Evolutionary conservation across 1,140 invertebrate species (phyloP).

Genomic region (Drosophila aff.): DNA sequence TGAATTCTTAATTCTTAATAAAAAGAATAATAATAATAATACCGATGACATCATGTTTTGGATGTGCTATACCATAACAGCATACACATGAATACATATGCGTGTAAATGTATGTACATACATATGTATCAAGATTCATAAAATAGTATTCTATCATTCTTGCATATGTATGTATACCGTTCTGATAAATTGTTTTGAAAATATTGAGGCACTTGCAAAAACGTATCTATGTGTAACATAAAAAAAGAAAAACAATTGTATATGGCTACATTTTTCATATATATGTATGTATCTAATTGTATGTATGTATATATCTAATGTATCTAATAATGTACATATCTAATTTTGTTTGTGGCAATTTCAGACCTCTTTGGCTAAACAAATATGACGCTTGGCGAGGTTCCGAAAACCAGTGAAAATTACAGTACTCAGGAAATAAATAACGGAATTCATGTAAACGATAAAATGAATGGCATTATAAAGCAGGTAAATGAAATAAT

Average conservation of each 20-base stretch:
- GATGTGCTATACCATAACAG: neutral
- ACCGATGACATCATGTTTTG: neutral
- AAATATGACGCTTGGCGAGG: conserved; percentile 66
- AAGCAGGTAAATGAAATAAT: conserved; percentile 38
- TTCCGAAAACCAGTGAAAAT: conserved; percentile 19
- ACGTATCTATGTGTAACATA: neutral
- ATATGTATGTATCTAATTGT: neutral
- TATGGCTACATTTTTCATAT: neutral
- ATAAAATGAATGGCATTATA: conserved; percentile 37
- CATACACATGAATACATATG: neutral
- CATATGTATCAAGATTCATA: no score
- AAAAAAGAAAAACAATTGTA: neutral
- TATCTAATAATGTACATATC: neutral
- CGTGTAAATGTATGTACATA: neutral
- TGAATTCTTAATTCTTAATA: neutral
- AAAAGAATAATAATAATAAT: neutral
- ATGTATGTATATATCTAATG: no score
- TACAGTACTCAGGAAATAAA: conserved; percentile 14
- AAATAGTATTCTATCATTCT: no score
- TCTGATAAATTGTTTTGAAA: neutral
- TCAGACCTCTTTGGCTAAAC: conserved; percentile 14
- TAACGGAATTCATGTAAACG: conserved; percentile 22
- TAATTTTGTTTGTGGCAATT: neutral
- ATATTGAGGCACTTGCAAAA: neutral
- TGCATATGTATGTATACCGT: neutral